Evolutionary conservation across 2,888 invertebrate species (phyloP).

Genomic region (Nasonovia ribisnigri): DNA sequence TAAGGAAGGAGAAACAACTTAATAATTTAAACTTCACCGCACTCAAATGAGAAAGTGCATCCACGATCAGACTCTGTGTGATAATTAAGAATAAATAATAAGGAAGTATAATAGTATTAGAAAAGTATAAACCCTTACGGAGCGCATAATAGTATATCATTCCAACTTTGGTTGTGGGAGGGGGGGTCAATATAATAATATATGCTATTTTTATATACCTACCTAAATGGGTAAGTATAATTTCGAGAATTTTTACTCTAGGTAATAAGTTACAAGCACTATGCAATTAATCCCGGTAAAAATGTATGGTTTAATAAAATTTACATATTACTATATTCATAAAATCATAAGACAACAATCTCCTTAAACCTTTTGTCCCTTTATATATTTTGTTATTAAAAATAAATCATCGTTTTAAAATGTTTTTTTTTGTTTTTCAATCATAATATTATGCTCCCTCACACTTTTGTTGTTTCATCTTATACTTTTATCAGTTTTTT

Average conservation of each 20-base stretch:
- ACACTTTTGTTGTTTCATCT: background rate
- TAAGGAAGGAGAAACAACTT: background rate
- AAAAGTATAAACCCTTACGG: background rate
- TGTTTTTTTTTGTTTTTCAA: background rate
- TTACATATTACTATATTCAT: too few species aligned
- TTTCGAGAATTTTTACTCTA: background rate
- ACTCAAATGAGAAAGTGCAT: background rate
- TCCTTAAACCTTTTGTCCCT: background rate
- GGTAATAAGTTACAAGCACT: background rate
- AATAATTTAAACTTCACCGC: background rate
- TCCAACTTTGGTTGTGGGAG: background rate
- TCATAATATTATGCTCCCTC: background rate
- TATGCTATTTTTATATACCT: background rate
- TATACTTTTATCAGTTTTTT: background rate
- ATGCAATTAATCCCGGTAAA: background rate
- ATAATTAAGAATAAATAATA: background rate
- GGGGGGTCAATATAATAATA: background rate
- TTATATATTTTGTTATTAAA: background rate
- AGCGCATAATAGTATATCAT: background rate
- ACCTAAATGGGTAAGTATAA: background rate
- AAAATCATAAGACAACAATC: background rate
- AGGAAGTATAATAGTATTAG: background rate
- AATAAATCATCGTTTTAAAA: background rate
- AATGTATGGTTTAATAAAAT: background rate
- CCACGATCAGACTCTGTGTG: background rate